Percentiles rank a stretch among this genome's conserved stretches.
phyloP scores from a whole-genome alignment of 1,140 invertebrate genomes.

The Portunus trituberculatus region DNA sequence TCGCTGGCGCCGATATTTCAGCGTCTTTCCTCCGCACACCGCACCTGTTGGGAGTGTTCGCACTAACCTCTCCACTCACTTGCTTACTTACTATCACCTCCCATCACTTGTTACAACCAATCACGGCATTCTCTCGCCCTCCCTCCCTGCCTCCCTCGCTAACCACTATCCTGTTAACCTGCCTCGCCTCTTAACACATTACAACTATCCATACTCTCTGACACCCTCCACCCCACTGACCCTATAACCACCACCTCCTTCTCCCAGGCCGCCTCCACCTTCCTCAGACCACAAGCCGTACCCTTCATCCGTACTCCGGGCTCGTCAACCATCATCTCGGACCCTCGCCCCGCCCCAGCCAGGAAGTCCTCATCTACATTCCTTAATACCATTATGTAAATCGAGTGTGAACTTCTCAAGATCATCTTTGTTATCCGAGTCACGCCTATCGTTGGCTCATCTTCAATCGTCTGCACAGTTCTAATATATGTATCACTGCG shows the following conservation, averaged over 20 bases:
- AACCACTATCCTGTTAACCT: background rate
- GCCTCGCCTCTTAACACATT: background rate
- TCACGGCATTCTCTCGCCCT: background rate
- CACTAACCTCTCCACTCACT: background rate
- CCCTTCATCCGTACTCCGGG: background rate
- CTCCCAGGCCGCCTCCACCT: conserved; percentile 13
- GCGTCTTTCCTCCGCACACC: background rate
- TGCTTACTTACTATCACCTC: background rate
- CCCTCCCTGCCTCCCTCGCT: background rate
- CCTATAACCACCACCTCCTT: background rate
- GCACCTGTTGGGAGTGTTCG: background rate
- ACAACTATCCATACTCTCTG: conserved; percentile 29
- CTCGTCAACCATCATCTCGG: background rate
- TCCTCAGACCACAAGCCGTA: background rate
- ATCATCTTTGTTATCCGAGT: conserved; percentile 4
- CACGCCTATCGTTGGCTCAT: background rate
- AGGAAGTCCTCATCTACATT: conserved; percentile 38
- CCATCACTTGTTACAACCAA: conserved; percentile 11
- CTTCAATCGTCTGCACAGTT: background rate
- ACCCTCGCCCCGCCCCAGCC: background rate
- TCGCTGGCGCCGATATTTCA: background rate
- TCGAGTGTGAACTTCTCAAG: conserved; percentile 9
- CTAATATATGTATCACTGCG: background rate
- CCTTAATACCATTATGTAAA: conserved; percentile 57
- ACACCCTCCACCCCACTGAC: background rate